Percentiles rank a stretch among this genome's conserved stretches.
These are phyloP conservation scores for Pseudoips prasinana DNA, from an alignment of 2,888 invertebrate genomes.

Conservation along the genomic window DNA sequence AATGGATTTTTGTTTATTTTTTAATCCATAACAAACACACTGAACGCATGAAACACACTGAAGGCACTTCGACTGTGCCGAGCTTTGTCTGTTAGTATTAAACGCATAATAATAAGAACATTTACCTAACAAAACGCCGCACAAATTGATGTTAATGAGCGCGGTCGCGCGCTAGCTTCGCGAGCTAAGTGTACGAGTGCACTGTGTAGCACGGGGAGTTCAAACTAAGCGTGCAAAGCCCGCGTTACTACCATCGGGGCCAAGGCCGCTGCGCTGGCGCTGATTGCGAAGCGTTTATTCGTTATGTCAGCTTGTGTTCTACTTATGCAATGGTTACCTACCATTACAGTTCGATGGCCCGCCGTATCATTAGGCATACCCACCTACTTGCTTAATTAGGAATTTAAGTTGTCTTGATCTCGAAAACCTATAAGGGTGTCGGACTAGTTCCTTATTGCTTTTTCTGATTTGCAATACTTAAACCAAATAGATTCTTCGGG, in stretches of 20 bases:
- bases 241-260: constrained; percentile 56
- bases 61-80: no score
- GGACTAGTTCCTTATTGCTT: no score
- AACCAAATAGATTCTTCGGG: no score
- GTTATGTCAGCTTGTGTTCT: constrained; percentile 79
- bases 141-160: constrained; percentile 23
- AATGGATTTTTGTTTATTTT: no score
- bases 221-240: constrained; percentile 32
- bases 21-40: no score
- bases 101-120: no score
- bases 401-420: not conserved
- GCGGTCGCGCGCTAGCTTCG: constrained; percentile 45
- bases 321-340: constrained; percentile 73
- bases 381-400: not conserved
- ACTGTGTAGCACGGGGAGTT: constrained; percentile 35
- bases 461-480: no score
- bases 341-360: constrained; percentile 71
- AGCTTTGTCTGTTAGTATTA: no score
- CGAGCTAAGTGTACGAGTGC: constrained; percentile 42
- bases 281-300: constrained; percentile 67
- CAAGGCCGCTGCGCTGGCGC: constrained; percentile 62
- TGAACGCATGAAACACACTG: no score
- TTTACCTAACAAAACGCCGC: constrained; percentile 36
- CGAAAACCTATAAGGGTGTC: no score
- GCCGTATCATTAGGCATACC: constrained; percentile 12